Evolutionary conservation across 1,140 invertebrate species (phyloP), one percentile per base, ranked within the genome.

Genomic region (Nasonia longicornis): DNA sequence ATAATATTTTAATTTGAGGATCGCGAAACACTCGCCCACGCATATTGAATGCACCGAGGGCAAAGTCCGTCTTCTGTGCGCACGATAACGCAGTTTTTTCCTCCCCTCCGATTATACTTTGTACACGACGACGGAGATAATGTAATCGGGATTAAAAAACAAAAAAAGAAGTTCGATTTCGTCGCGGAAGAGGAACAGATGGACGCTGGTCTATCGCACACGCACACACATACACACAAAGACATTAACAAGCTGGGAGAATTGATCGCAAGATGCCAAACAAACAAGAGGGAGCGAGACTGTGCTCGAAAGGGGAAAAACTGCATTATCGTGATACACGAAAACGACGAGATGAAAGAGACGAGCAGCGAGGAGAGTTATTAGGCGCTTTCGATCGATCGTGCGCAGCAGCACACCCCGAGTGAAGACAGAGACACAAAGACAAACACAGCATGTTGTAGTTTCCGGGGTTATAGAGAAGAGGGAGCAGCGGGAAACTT

Each of bases 1-100:
- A 63, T 72, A 20, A 20, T 79, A 63, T 72, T 71, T 58, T 70
- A 58, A 78, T 78, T 78, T 2, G 22, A 58, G n/a, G 35, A 78
- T 71, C 11, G 42, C 3, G 45, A 12, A 8, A 29, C 16, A 63
- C 45, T 31, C 12, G 45, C 14, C 10, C 42, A 26, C 42, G 14
- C 10, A 38, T 38, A 79, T 48, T 69, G 11, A 48, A 11, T 66
- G 48, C 1, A 70, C 42, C 45, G 38, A 78, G 16, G 31, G 16
- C 70, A 52, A 58, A 70, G 70, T 78, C 20, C 42, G 67, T 10
- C 67, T 71, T 52, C 7, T 58, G 45, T 26, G 10, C 26, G 3
- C 7, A 22, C 35, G 52, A 63, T 79, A 70, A 71, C 0, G 77
- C 69, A 48, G 77, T 79, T 64, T 72, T 78, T 63, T 71, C 31